Base-by-base conservation (phyloP, 1,140 invertebrate species). In the Temnothorax nylanderi region DNA sequence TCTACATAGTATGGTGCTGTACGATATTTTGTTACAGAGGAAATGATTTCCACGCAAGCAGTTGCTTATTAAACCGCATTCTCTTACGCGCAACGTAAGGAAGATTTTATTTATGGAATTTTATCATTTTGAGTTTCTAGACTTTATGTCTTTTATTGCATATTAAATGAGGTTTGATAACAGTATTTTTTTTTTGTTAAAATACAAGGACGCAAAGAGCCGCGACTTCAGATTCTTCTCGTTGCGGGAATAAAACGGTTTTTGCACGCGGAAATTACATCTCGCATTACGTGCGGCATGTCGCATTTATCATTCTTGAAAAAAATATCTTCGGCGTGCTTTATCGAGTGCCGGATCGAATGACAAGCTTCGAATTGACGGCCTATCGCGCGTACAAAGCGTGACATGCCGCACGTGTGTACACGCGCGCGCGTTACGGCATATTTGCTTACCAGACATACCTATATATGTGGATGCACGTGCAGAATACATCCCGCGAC, bases 41-140 rank as follows among this genome's bases (percentile, higher is more conserved):
- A 90, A 90, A 65, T 64, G 77, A 88, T 71, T 90, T 85, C 51
- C 72, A 84, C 74, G 60, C 65, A 37, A 77, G 54, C 18, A 26
- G 51, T 78, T 65, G 60, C 26, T 69, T 32, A 69, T 16, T 37
- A 47, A 69, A 69, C 3, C 13, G 41, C 65, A 47, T 47, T 44
- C 41, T 69, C n/a, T 41, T 49, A 47, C n/a, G 65, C 11, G 21
- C 2, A 32, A 32, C 21, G 6, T 3, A 32, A 21, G n/a, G 7
- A 49, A 69, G 44, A 69, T 16, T 49, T 69, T 49, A 69, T 26
- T 69, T 69, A 6, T 58, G 0, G 21, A 47, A 21, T 58, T 58
- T 44, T 41, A 18, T 56, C 0, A 37, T 21, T 37, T 44, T 16
- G 11, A 54, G 49, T 3, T 11, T 67, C 10, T 21, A 44, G 5